Evolutionary conservation across 2,888 invertebrate genomes (phyloP), one percentile per base, ranked within the genome.

Genomic region (Eremobia ochroleuca): DNA sequence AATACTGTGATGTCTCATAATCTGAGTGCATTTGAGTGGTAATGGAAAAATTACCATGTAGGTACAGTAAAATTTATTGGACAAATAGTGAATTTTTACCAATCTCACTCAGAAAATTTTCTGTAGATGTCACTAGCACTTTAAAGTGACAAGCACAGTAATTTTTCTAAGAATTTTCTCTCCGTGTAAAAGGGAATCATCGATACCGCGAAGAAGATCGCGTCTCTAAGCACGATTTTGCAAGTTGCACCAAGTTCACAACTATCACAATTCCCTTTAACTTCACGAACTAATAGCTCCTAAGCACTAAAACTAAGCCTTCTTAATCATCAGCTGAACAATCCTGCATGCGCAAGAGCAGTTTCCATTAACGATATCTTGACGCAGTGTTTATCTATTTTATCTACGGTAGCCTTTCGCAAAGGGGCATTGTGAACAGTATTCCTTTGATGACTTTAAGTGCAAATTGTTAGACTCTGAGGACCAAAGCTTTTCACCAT

Each of bases 331-430:
- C 34, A 58, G 28, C 37, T 46, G 6, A 61, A 81, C 59, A 65
- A 65, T 55, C 34, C 25, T 46, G 31, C 25, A 55, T 28, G 31
- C 62, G 28, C 68, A 65, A 65, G 40, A 46, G 58, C 31, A 46
- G 52, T 43, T 49, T 86, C 86, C 86, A 85, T 82, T 82, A 85
- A 52, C 86, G 62, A 71, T 82, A 82, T 85, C 86, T 71, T 49
- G 58, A 72, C 18, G 0, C 21, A 40, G 25, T 40, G 58, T 40
- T 61, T 84, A 70, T 79, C 79, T 62, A 21, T 21, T 52, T 49
- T 46, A 83, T 70, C 55, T 70, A 28, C n/a, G 28, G 18, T 52
- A 46, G 80, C 37, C 15, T 49, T 49, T 25, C n/a, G 21, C 40
- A 61, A 55, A 79, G 31, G 13, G 1, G 46, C 11, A 66, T 83